Base-by-base conservation (phyloP, 1,140 invertebrate genomes). In the Linepithema humile region DNA sequence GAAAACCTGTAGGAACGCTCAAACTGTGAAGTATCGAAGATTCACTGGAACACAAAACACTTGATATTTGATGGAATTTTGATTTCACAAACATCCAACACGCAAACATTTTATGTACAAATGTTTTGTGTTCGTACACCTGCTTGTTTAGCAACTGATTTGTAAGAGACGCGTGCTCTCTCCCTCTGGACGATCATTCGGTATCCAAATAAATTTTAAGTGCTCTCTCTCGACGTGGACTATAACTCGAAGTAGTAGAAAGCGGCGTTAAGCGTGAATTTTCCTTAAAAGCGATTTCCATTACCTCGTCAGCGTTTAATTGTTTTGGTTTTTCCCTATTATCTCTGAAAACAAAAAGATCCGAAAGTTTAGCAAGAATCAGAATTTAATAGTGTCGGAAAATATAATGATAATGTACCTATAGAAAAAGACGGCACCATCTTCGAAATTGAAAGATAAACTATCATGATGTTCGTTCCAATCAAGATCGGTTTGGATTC, bases 181-280 rank as follows among this genome's bases (percentile, higher is more conserved):
- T 80, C 48, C 82, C 72, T 62, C 82, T 83, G 23, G 64, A 77
- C 60, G 87, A 92, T 93, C 92, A 93, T 92, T 92, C 89, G 45
- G 93, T 93, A 85, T 97, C 96, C 73, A 97, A 93, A 93, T 97
- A 97, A 88, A 97, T 97, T 94, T 97, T 97, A 38, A 97, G 94
- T 3, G 96, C 96, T 88, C 95, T 95, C 93, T 97, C 97, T 88
- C 96, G 96, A 74, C 96, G 94, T 80, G 95, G 95, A 93, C 95
- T 92, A 48, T 94, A 95, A 64, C 92, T 92, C 72, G 91, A 91
- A 72, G 92, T 92, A 70, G 91, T 92, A 70, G 84, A 85, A 62
- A 92, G 87, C 74, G 93, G 92, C 82, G 94, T 93, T 75, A 94
- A 87, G 35, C 94, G 93, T 29, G 92, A 91, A 91, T 96, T 96